A percentile compares a stretch with the other conserved stretches of the same genome.
phyloP scores from a whole-genome alignment of 2,113 vertebrate genomes.

The Erinaceus europaeus region DNA sequence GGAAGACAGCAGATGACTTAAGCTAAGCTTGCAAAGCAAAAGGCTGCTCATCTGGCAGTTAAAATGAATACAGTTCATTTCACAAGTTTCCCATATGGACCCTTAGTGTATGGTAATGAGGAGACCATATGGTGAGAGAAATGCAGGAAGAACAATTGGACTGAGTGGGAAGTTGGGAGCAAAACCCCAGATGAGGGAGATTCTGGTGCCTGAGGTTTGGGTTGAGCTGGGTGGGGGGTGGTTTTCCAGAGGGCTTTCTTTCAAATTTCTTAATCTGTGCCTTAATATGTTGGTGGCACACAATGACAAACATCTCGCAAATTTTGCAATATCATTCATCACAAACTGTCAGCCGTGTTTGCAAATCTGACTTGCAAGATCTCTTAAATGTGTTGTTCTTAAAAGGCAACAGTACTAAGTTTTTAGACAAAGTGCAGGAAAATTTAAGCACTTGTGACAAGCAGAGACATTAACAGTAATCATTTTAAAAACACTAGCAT shows the following conservation, averaged over 20 bases:
- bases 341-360: slow-evolving; percentile 86
- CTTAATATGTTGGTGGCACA: slow-evolving; percentile 76
- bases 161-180: slow-evolving; percentile 79
- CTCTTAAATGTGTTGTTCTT: slow-evolving; percentile 84
- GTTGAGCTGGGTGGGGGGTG: slow-evolving; percentile 67
- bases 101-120: slow-evolving; percentile 89
- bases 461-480: slow-evolving; percentile 86
- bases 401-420: slow-evolving; percentile 85
- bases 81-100: slow-evolving; percentile 91
- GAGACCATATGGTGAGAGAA: slow-evolving; percentile 88
- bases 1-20: slow-evolving; percentile 88
- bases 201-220: slow-evolving; percentile 75
- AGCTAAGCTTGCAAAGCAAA: slow-evolving; percentile 88
- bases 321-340: slow-evolving; percentile 85
- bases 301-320: slow-evolving; percentile 84
- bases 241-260: slow-evolving; percentile 70
- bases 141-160: slow-evolving; percentile 85
- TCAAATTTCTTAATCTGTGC: slow-evolving; percentile 80
- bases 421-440: slow-evolving; percentile 86
- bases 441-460: slow-evolving; percentile 86
- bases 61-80: slow-evolving; percentile 91
- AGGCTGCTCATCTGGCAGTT: slow-evolving; percentile 90
- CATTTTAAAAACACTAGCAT: slow-evolving; percentile 85
- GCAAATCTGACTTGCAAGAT: slow-evolving; percentile 84
- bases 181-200: slow-evolving; percentile 69